Evolutionary conservation across 2,888 invertebrate species (phyloP), one percentile per base, ranked within the genome.

Genomic region (Adela reaumurella): DNA sequence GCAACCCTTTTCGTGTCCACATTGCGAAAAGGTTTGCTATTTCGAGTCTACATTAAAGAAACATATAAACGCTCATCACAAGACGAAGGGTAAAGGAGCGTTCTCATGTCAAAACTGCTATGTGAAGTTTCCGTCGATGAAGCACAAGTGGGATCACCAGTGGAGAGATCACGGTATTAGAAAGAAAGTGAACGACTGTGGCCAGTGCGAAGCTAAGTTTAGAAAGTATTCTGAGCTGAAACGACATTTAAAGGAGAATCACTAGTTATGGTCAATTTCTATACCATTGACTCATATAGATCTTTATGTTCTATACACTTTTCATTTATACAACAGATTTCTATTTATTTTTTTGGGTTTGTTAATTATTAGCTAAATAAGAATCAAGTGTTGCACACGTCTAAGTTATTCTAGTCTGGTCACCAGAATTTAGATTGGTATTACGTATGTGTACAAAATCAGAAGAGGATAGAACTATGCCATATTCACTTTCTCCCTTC

Each of bases 61-160:
- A 47, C 80, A 80, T 46, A 55, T 76, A 0, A 71, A 68, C 51
- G 61, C 62, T 35, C 61, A 64, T 0, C 78, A 80, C 49, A 62
- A 56, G 0, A 65, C 62, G 16, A 61, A 65, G 4, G 29, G 56
- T 0, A 50, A 53, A 0, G 59, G 56, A 11, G 67, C 62, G 41
- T 69, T 65, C 45, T 57, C 63, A 1, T 80, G 80, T 51, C 62
- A 62, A 19, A 70, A 77, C 46, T 80, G 80, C 50, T 54, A 59
- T 1, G 55, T 60, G 0, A 61, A 62, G 17, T 73, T 70, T 35
- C 62, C 58, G 19, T 64, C 67, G 47, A 57, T 78, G 42, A 76
- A 69, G 48, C 68, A 70, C 19, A 79, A 77, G 46, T 79, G 79
- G 79, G 78, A 80, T 20, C 80, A 80, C 49, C 77, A 80, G 46